Conservation (phyloP, 2,888 invertebrate genomes). For the Elysia crispata region DNA sequence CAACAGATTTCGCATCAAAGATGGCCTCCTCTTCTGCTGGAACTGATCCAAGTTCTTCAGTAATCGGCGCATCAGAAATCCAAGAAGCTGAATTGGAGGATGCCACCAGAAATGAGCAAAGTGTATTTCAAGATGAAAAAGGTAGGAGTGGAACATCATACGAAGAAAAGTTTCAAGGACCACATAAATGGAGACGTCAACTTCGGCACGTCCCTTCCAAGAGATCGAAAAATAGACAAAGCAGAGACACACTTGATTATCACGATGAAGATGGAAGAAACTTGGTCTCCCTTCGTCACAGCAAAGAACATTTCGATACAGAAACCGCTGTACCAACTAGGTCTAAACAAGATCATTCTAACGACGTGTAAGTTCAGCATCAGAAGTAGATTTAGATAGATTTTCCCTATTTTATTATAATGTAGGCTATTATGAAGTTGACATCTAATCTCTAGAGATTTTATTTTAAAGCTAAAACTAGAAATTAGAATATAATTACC, state of each 20-base stretch:
- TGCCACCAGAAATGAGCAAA: no score
- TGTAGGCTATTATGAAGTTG: no score
- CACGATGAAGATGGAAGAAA: slow-evolving; percentile 9
- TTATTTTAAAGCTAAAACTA: no score
- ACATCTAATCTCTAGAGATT: no score
- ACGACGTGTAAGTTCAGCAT: no score
- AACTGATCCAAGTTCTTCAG: neutral
- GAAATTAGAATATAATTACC: no score
- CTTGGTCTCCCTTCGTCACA: neutral
- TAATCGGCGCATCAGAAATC: no score
- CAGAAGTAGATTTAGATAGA: no score
- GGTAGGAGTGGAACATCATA: slow-evolving; percentile 40
- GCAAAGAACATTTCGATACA: slow-evolving; percentile 37
- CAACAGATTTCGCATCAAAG: slow-evolving; percentile 40
- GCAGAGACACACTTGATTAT: no score
- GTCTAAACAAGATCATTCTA: no score
- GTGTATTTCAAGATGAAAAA: slow-evolving; percentile 4
- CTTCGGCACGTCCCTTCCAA: slow-evolving; percentile 58
- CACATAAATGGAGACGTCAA: slow-evolving; percentile 71
- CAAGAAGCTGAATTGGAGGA: no score
- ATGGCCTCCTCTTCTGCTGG: slow-evolving; percentile 52
- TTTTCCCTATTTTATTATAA: no score
- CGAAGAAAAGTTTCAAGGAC: slow-evolving; percentile 66
- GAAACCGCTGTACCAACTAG: neutral
- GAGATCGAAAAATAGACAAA: slow-evolving; percentile 32